Evolutionary conservation across 2,113 vertebrate genomes (phyloP), one percentile per base, ranked within the genome.

Genomic region (Cinclus mexicanus): DNA sequence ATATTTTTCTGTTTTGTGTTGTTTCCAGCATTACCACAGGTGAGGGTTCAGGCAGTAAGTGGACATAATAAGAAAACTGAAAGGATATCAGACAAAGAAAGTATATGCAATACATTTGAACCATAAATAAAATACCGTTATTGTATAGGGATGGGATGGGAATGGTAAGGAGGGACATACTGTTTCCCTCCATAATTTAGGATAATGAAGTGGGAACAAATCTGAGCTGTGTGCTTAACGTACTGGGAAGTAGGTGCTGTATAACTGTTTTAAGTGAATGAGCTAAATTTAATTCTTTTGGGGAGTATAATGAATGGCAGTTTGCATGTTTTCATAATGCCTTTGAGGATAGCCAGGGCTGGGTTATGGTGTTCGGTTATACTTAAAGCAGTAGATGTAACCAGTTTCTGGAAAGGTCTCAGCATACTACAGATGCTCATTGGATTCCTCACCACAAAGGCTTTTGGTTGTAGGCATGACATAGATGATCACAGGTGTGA

Each of bases 391-490:
- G 15, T 35, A 46, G 31, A 7, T 22, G 20, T 65, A 28, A 46
- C 47, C 42, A 67, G 11, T 70, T 85, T 50, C 55, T 86, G 29
- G 59, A 67, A 53, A 55, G 31, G 5, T 72, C 11, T 60, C 14
- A 37, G 42, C 17, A 1, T 50, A 25, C 20, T 70, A 7, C 12
- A 37, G 65, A 14, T 2, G 1, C 10, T 53, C 7, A 20, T 70
- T 0, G 0, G 28, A 46, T 69, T 5, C 23, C 16, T 57, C 2
- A 3, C 8, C 20, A 24, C 21, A 11, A 50, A 56, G 50, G 39
- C 35, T 84, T 65, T 82, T 90, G 35, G 28, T n/a, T n/a, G 9
- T 44, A 25, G 31, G 6, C 5, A 8, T 70, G 17, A 17, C 12
- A 11, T 7, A 33, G 60, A 18, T 78, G 39, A 33, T 64, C 41